Base-by-base conservation (phyloP, 2,113 vertebrate genomes). In the Eolophus roseicapilla region DNA sequence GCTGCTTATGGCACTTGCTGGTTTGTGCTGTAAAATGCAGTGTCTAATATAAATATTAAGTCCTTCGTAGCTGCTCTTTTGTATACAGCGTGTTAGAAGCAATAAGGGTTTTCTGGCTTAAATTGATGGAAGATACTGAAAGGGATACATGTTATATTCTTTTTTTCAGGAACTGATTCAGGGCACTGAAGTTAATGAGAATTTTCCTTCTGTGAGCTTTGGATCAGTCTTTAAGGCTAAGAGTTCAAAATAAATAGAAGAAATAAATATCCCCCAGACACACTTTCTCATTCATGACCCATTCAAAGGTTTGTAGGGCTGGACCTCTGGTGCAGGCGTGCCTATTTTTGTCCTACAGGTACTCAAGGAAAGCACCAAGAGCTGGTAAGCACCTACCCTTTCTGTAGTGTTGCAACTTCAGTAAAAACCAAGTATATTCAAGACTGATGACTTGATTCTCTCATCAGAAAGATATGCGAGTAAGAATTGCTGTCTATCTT, bases 401-500 rank as follows among this genome's bases (percentile, higher is more conserved):
- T 87, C 73, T 4, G 41, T 29, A 71, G 70, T 83, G 82, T 79
- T 85, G 60, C 85, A 89, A 35, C 49, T 90, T 84, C 91, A 83
- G 80, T 31, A 76, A 80, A 87, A 87, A 81, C 50, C 80, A 93
- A 96, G 75, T 76, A 89, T 65, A 87, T 92, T 57, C 82, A 76
- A 88, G 4, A 73, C 49, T 12, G 43, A 80, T 85, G 92, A 93
- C 92, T 97, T 87, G 59, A 95, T 97, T 95, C 80, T 90, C 94
- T 96, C 96, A 97, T 65, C 87, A 79, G 82, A 92, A 97, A 97
- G 96, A 96, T 95, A 97, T 95, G 94, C 9, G 79, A 89, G 87
- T 16, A 92, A 88, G 94, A 96, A 96, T 95, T 96, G 95, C 78
- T 96, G 90, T 93, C 77, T 96, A 24, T 83, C 94, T 95, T 96